phyloP scores from a whole-genome alignment of 2,888 invertebrate species.

The Yponomeuta plumbellus region DNA sequence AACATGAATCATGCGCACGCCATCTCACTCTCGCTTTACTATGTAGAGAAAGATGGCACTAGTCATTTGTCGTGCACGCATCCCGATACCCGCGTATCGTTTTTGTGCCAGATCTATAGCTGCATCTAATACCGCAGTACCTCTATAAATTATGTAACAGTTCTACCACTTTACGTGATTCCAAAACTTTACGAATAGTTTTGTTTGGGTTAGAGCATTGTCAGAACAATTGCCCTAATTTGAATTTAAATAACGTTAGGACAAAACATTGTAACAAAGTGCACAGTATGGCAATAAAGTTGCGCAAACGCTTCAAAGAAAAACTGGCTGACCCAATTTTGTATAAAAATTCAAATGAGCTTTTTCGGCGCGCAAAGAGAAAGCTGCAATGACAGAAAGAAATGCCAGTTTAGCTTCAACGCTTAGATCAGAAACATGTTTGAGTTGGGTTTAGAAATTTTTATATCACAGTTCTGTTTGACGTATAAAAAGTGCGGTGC shows the following conservation, averaged over 20 bases:
- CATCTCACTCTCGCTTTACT: too few relatives aligned
- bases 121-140: neutral
- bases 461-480: neutral
- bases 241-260: conserved; percentile 8
- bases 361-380: conserved; percentile 67
- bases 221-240: conserved; percentile 5
- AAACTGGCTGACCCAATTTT: conserved; percentile 57
- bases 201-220: neutral
- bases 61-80: too few relatives aligned
- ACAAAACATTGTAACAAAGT: conserved; percentile 20
- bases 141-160: neutral
- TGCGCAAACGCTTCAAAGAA: conserved; percentile 53
- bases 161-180: neutral
- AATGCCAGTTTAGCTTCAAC: conserved; percentile 49
- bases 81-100: too few relatives aligned
- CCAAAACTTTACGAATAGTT: neutral
- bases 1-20: too few relatives aligned
- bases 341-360: conserved; percentile 70
- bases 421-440: conserved; percentile 52
- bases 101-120: neutral
- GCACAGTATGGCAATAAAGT: conserved; percentile 32
- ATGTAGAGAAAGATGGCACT: too few relatives aligned
- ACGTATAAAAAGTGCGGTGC: neutral
- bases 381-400: conserved; percentile 39
- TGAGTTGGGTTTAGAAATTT: conserved; percentile 25